Base-by-base conservation (phyloP, 2,797 vertebrate genomes). In the Morus bassanus region DNA sequence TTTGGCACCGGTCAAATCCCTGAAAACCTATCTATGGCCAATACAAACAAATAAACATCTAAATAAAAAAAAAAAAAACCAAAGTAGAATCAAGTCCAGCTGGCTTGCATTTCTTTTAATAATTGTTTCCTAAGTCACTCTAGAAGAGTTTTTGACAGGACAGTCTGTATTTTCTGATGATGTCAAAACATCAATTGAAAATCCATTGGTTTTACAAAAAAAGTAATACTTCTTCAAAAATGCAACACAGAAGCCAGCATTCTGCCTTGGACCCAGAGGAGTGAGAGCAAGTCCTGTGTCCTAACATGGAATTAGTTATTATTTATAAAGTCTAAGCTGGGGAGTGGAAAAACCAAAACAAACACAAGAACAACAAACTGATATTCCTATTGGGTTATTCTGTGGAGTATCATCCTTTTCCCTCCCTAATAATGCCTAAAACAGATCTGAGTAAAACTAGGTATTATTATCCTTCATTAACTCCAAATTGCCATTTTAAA, bases 171-270 rank as follows among this genome's bases (percentile, higher is more conserved):
- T 96, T 97, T 96, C 54, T 86, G 87, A 64, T 86, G 73, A 95
- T 96, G 94, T 95, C 88, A 96, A 97, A 96, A 87, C 95, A 92
- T 94, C 93, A 96, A 95, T 92, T 92, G 87, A 93, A 96, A 97
- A 97, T 94, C 93, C 61, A 94, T 93, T 89, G 95, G 37, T 89
- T 96, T 94, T 93, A 96, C 82, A 65, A 95, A 63, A 78, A 96
- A 96, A 97, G 88, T 95, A 97, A 92, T 96, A 94, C 51, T 94
- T 95, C 96, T 96, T 95, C 57, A 94, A 86, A 98, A 97, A 92
- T 89, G 51, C 25, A 43, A 72, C 61, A 85, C 68, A 94, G 79
- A 54, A 95, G 74, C 21, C 65, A 93, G 39, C 54, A 76, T 94
- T 97, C 85, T 93, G 63, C 50, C 73, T 91, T 84, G 89, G 69